Evolutionary conservation across 2,888 invertebrate species (phyloP), one percentile per base, ranked within the genome.

Genomic region (Seira ritae): DNA sequence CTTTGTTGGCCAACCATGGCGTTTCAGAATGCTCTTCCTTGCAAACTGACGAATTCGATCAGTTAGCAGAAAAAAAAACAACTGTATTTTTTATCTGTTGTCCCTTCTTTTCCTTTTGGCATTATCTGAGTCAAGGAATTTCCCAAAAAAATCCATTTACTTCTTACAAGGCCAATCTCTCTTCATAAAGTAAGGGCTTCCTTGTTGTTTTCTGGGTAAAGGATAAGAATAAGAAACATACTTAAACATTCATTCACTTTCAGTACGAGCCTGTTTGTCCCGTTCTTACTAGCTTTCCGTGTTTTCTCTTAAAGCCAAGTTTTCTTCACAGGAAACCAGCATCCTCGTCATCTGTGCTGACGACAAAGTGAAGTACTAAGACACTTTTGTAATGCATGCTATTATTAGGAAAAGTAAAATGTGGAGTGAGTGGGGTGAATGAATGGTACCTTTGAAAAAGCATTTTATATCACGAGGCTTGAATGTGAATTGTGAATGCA

Each of bases 1-100:
- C 71, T 71, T 65, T 80, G 69, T 74, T 42, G 66, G 22, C 66
- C 66, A 90, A 89, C 85, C 93, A 92, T 55, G 17, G 55, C 55
- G 55, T 17, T 55, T 55, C 55, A 55, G 1, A 17, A 17, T 55
- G 15, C 17, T 55, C 55, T 55, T n/a, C 55, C 42, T 42, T 17
- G 12, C 31, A 31, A 31, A 31, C n/a, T 42, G 42, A 8, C 6
- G 55, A 55, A 55, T 55, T 55, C 17, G 55, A 55, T 55, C 55
- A 12, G 6, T 17, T 15, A 55, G 55, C 55, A 17, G 12, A 55
- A 55, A n/a, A 55, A 17, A 55, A 55, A 55, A 12, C 55, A 31
- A 31, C 55, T 55, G 6, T 12, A 55, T n/a, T 12, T 55, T 55
- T 55, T 55, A 1, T 55, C 15, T 1, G 15, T 17, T 1, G 15